These are phyloP conservation scores for Cynopterus brachyotis DNA, from an alignment of 2,113 vertebrate species.

Conservation along the genomic window DNA sequence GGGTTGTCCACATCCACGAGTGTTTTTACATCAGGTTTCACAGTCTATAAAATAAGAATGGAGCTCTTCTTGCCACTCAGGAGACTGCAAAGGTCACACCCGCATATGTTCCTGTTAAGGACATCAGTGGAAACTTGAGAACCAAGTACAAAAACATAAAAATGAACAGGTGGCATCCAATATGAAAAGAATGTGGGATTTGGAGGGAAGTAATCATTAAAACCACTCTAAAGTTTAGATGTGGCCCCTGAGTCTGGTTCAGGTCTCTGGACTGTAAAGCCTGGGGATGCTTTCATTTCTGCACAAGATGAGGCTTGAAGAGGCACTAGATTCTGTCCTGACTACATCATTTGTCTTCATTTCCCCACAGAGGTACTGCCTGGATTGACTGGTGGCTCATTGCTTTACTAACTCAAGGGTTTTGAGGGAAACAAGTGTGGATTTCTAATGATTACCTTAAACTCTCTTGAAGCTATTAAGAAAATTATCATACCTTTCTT, in stretches of 20 bases:
- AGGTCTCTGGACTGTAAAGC: background rate
- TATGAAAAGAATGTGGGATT: conserved; percentile 30
- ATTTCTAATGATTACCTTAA: background rate
- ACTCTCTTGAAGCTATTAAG: background rate
- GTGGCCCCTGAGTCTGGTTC: background rate
- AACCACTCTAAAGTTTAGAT: background rate
- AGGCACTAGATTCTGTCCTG: background rate
- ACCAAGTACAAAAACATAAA: conserved; percentile 52
- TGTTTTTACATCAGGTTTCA: background rate
- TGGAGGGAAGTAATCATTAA: conserved; percentile 32
- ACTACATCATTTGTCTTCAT: background rate
- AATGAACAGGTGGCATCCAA: conserved; percentile 63
- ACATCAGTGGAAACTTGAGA: conserved; percentile 68
- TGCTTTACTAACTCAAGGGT: background rate
- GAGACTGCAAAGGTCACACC: background rate
- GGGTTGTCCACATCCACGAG: background rate
- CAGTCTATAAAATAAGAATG: background rate
- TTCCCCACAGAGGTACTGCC: background rate
- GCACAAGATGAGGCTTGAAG: background rate
- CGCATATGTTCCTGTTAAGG: conserved; percentile 50
- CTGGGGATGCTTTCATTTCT: background rate
- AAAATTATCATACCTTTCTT: background rate
- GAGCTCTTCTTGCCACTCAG: background rate
- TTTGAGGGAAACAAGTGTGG: background rate
- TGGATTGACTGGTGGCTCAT: background rate